phyloP scores from a whole-genome alignment of 2,113 vertebrate species.

The Anguilla rostrata region DNA sequence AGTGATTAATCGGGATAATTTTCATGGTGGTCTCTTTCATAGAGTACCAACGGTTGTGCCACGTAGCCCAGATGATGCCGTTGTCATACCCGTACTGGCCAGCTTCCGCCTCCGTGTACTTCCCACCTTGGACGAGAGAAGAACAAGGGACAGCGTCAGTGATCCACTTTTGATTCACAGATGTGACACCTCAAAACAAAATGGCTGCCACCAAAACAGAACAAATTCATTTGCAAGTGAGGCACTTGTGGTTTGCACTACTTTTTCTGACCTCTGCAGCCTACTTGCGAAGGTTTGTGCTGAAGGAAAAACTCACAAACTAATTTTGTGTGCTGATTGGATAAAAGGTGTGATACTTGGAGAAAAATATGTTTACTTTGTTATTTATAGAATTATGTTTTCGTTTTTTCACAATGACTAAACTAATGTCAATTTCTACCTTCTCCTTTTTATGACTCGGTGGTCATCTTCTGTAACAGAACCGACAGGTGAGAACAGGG shows the following conservation, averaged over 20 bases:
- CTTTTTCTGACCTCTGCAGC: no score
- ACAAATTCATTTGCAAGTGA: neutral
- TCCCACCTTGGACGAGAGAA: constrained; percentile 70
- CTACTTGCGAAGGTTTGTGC: neutral
- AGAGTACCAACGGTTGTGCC: constrained; percentile 90
- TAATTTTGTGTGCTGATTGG: no score
- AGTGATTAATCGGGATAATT: constrained; percentile 84
- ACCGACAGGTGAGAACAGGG: neutral
- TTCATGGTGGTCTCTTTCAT: constrained; percentile 94
- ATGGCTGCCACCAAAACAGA: neutral
- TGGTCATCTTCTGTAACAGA: neutral
- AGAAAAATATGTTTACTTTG: neutral
- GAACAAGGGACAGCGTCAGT: neutral
- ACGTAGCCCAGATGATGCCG: constrained; percentile 91
- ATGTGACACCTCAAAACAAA: neutral
- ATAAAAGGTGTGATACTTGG: no score
- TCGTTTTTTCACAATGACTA: neutral
- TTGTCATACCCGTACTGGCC: constrained; percentile 78
- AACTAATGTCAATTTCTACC: no score
- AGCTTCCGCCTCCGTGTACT: constrained; percentile 74
- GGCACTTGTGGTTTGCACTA: neutral
- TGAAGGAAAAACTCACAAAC: neutral
- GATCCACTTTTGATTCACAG: neutral
- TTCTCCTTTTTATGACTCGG: no score
- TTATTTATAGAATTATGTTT: neutral